Base-by-base conservation (phyloP, 2,888 invertebrate species). In the Patella caerulea region DNA sequence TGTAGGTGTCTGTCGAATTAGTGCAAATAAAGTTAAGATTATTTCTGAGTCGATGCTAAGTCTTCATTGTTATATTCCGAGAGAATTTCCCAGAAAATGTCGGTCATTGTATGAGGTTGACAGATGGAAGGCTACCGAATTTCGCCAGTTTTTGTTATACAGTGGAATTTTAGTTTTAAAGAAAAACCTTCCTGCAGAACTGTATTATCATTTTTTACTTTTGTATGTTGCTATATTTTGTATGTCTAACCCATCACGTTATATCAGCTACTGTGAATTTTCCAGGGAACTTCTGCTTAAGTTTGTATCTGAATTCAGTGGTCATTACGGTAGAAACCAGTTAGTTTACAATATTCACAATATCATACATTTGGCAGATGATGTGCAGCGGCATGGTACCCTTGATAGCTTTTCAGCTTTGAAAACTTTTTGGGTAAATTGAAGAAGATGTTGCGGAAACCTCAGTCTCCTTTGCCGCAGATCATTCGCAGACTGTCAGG, bases 121-220 rank as follows among this genome's bases (percentile, higher is more conserved):
- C 17, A 74, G 83, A 52, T 88, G 87, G 88, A 88, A 87, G 75
- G 87, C 86, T 7, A 85, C 86, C 29, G 86, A 88, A 69, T 86
- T 83, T 69, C 69, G 87, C n/a, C 85, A 84, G 71, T 87, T 86
- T 78, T 71, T 88, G 11, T 74, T 88, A 14, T 88, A 87, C 76
- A 86, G 84, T 24, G 86, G 86, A 3, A 80, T 81, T 54, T 74
- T 86, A 24, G 84, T 83, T 19, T 78, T 87, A 34, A 59, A 59
- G 65, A 73, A 76, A 29, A 79, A 77, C 54, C 15, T 86, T 11
- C 19, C 78, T 12, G 29, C 24, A 65, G 78, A 55, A 1, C 17
- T 81, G 45, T 86, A 85, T 71, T 72, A 81, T 24, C 77, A 87
- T 82, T 86, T 86, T 72, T 72, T 86, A 73, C 19, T 81, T 19